Evolutionary conservation across 1,140 invertebrate genomes (phyloP).

Genomic region (Vanessa tameamea): DNA sequence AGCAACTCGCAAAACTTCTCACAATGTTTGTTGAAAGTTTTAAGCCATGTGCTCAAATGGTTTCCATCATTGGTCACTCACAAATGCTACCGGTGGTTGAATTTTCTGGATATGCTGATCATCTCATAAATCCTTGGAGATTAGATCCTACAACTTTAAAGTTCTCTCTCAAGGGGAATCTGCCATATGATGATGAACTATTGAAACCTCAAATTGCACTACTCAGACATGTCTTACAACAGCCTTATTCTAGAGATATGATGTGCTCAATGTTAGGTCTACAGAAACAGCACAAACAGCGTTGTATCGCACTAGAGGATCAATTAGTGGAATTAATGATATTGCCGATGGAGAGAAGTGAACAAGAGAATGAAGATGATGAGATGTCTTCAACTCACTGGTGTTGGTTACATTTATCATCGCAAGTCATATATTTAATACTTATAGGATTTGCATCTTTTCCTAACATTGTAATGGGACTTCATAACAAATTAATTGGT

Average conservation of each 20-base stretch:
- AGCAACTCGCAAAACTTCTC: constrained; percentile 92
- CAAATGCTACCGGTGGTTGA: constrained; percentile 97
- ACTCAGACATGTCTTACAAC: constrained; percentile 94
- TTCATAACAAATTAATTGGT: constrained; percentile 92
- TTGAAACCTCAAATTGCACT: constrained; percentile 93
- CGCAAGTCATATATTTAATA: constrained; percentile 97
- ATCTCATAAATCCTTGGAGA: constrained; percentile 95
- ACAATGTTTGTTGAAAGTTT: constrained; percentile 96
- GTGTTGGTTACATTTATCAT: constrained; percentile 96
- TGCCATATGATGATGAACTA: constrained; percentile 95
- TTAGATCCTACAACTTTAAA: constrained; percentile 92
- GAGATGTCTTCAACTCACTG: constrained; percentile 88
- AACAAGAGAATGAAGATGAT: constrained; percentile 84
- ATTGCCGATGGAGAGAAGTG: constrained; percentile 94
- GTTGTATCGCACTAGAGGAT: constrained; percentile 94
- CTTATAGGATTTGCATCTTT: constrained; percentile 97
- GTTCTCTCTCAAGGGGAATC: constrained; percentile 93
- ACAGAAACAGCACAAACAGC: constrained; percentile 95
- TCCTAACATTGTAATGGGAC: constrained; percentile 92
- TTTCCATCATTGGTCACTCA: constrained; percentile 94
- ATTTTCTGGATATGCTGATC: constrained; percentile 91
- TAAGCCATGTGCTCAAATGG: constrained; percentile 95
- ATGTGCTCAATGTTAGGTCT: constrained; percentile 96
- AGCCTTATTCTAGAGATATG: constrained; percentile 98
- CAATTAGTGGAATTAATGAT: constrained; percentile 96